A percentile compares a stretch with the other conserved stretches of the same genome.
Conservation (phyloP, 1,140 invertebrate genomes). For the Lerema accius region DNA sequence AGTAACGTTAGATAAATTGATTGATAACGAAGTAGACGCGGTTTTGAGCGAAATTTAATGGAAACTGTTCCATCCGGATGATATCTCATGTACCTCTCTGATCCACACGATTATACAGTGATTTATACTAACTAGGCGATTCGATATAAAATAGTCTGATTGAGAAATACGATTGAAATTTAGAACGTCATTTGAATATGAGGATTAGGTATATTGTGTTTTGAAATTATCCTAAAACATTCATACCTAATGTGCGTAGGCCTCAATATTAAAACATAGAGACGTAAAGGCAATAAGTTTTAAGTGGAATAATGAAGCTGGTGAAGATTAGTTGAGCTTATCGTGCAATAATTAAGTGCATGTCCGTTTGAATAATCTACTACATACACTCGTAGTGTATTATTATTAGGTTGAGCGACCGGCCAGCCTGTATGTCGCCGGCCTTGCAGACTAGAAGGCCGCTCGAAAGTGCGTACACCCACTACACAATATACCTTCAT, state of each 20-base stretch:
- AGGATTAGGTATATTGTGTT: too few relatives aligned
- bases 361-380: conserved; percentile 39
- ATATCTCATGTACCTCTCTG: conserved; percentile 49
- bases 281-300: too few relatives aligned
- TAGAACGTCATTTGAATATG: neutral
- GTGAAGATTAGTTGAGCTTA: neutral
- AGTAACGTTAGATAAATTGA: conserved; percentile 72
- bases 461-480: conserved; percentile 49
- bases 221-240: too few relatives aligned
- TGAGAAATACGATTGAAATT: conserved; percentile 8
- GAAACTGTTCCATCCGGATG: conserved; percentile 64
- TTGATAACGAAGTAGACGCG: conserved; percentile 66
- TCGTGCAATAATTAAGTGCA: conserved; percentile 12
- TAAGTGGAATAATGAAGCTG: neutral
- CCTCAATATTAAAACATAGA: too few relatives aligned
- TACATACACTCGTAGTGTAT: conserved; percentile 38
- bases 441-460: conserved; percentile 64
- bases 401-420: conserved; percentile 51
- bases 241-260: too few relatives aligned
- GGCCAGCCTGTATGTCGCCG: conserved; percentile 67
- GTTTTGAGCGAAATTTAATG: conserved; percentile 72
- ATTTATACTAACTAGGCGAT: conserved; percentile 47
- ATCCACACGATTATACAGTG: conserved; percentile 47
- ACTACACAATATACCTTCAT: conserved; percentile 37
- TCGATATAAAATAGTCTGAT: conserved; percentile 46